Evolutionary conservation across 2,888 invertebrate genomes (phyloP).

Genomic region (Schrankia costaestrigalis): DNA sequence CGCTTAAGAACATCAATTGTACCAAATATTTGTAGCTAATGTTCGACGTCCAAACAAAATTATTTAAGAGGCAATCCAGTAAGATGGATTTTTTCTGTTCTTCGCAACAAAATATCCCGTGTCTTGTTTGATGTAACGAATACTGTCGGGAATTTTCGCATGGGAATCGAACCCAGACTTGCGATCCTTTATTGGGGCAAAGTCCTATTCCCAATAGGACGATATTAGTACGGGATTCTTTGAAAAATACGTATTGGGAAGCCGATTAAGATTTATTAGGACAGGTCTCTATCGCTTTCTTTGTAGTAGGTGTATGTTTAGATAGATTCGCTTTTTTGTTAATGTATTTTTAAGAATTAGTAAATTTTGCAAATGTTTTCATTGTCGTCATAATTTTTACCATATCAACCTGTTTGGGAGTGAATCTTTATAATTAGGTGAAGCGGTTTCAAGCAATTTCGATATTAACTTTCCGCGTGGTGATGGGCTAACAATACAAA

Average conservation of each 20-base stretch:
- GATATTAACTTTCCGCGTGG: no score
- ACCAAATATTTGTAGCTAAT: conserved; percentile 8
- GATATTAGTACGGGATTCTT: conserved; percentile 2
- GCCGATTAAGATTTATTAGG: not conserved
- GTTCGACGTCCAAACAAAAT: conserved; percentile 22
- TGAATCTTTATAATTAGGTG: no score
- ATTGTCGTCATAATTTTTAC: no score
- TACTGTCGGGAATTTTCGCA: conserved; percentile 4
- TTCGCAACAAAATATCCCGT: conserved; percentile 10
- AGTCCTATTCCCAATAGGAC: not conserved
- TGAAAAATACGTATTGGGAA: not conserved
- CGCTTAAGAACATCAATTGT: conserved; percentile 1
- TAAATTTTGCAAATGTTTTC: no score
- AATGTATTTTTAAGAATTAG: no score
- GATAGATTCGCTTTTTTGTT: no score
- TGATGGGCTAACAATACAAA: no score
- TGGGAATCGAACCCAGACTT: conserved; percentile 5
- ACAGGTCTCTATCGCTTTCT: no score
- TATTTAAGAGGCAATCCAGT: conserved; percentile 20
- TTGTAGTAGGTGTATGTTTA: no score
- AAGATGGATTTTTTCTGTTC: conserved; percentile 20
- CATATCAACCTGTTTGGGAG: no score
- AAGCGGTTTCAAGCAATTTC: no score
- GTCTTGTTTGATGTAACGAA: conserved; percentile 7
- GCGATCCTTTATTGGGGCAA: conserved; percentile 6